Conservation (phyloP, 2,113 vertebrate species). For the Noctilio leporinus region DNA sequence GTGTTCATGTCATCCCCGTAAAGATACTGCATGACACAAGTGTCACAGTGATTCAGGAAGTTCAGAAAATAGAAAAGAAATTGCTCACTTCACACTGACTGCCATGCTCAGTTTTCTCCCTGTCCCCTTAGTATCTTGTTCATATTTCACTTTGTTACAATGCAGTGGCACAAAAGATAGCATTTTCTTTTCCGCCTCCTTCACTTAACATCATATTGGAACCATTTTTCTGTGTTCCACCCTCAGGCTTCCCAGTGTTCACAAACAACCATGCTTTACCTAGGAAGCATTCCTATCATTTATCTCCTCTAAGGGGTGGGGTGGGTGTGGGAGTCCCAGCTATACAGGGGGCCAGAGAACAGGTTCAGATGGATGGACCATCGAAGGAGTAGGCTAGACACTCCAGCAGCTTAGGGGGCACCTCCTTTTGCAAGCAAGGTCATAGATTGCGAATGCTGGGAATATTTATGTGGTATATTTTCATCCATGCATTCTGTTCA, state of each 20-base stretch:
- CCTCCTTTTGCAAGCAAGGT: not conserved
- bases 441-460: fast-evolving
- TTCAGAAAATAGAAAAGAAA: not conserved
- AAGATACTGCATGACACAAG: not conserved
- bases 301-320: not conserved
- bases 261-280: not conserved
- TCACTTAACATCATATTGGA: not conserved
- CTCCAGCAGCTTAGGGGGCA: not conserved
- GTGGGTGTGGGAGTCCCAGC: not conserved
- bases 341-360: not conserved
- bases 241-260: not conserved
- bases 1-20: not conserved
- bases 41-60: not conserved
- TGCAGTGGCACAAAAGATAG: not conserved
- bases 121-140: not conserved
- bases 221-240: not conserved
- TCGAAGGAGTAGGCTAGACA: not conserved
- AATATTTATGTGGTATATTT: no score
- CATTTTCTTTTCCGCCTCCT: not conserved
- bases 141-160: fast-evolving
- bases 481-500: not conserved
- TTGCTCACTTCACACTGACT: fast-evolving
- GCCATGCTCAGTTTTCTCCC: not conserved
- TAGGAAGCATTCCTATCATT: not conserved
- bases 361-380: not conserved